These are phyloP conservation scores for Istiophorus platypterus DNA, from an alignment of 2,113 vertebrate species.

Conservation along the genomic window DNA sequence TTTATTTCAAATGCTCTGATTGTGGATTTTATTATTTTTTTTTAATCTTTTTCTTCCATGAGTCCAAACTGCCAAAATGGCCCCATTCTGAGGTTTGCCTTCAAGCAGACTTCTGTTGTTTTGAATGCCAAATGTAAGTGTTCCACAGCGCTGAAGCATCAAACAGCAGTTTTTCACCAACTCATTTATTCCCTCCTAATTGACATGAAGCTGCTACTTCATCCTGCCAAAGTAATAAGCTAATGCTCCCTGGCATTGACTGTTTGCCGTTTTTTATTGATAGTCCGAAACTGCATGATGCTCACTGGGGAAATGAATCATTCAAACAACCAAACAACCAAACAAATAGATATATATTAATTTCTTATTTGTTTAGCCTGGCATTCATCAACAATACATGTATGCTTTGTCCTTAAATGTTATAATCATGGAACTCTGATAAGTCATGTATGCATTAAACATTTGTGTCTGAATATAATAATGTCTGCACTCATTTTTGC, in stretches of 20 bases:
- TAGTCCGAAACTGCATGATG: conserved; percentile 47
- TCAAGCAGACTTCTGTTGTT: conserved; percentile 37
- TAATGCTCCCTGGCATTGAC: conserved; percentile 66
- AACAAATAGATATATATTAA: not conserved
- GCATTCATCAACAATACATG: not conserved
- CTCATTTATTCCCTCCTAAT: conserved; percentile 62
- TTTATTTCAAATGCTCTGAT: not conserved
- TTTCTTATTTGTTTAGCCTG: conserved; percentile 15
- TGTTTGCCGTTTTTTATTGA: conserved; percentile 55
- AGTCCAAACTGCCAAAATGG: not conserved
- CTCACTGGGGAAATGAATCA: conserved; percentile 58
- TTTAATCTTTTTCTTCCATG: not conserved
- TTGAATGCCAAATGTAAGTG: conserved; percentile 39
- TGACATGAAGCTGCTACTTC: conserved; percentile 58
- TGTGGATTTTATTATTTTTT: not conserved
- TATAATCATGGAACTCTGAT: not conserved
- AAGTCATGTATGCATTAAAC: not conserved
- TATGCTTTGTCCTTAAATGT: not conserved
- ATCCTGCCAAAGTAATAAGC: conserved; percentile 75
- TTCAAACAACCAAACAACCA: conserved; percentile 33
- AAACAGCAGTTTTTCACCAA: conserved; percentile 55
- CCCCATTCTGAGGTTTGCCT: conserved; percentile 1
- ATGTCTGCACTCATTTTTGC: not conserved
- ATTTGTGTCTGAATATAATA: not conserved
- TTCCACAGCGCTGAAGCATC: conserved; percentile 43